Evolutionary conservation across 2,113 vertebrate species (phyloP), one percentile per base, ranked within the genome.

Genomic region (Tragulus kanchil): DNA sequence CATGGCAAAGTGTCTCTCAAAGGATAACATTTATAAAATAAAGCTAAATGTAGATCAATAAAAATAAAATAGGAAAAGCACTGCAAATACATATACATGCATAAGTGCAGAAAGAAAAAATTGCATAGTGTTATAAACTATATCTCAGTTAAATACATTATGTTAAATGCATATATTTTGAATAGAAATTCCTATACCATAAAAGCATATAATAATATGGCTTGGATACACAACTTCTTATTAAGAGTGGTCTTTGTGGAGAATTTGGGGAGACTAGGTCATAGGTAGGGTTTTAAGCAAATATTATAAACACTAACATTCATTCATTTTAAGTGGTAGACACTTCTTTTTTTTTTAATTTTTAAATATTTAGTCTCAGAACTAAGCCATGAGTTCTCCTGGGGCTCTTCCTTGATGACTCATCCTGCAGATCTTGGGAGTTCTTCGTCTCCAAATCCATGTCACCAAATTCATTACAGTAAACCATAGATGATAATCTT

Each of bases 251-350:
- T 36, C 36, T 90, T 81, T 85, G 8, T 69, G 45, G 26, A 84
- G 13, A 78, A 28, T 58, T 85, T 90, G 3, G 85, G n/a, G 23
- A 21, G 28, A 85, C 3, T 52, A 14, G 3, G 62, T 93, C 62
- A 85, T n/a, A 92, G 71, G 71, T 48, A 75, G 71, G 71, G 71
- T 64, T 92, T 92, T 65, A 92, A 92, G 19, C 26, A 90, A 94
- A 86, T 62, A 81, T 56, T 13, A 75, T 65, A 16, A 84, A 8
- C 50, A 48, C 15, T 67, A 56, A 25, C 5, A 90, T 50, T 85
- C 61, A 77, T 62, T 73, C 23, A 93, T 61, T 93, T 89, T 90
- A 97, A 73, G 23, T 85, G 64, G 54, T 25, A 83, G 36, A 61
- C n/a, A 89, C 3, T 15, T 45, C 23, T 28, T n/a, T 52, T 67